phyloP scores from a whole-genome alignment of 2,888 invertebrate genomes.

The Pecten maximus region DNA sequence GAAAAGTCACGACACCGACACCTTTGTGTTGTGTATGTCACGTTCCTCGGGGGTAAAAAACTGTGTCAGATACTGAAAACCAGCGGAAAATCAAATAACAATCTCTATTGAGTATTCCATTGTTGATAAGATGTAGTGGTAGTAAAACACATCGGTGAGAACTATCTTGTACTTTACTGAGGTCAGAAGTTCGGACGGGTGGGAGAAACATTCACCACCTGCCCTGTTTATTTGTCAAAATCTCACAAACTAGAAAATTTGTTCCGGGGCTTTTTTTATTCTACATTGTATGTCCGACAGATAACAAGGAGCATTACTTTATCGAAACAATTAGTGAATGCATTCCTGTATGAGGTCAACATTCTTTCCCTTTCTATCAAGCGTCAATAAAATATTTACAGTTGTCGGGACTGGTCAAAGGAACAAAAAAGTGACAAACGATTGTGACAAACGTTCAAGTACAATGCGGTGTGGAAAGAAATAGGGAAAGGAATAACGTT shows the following conservation, averaged over 20 bases:
- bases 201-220: background rate
- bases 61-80: background rate
- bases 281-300: background rate
- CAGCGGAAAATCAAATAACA: background rate
- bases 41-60: background rate
- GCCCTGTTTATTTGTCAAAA: background rate
- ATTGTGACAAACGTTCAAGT: background rate
- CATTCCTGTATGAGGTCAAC: background rate
- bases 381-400: background rate
- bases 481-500: background rate
- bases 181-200: background rate
- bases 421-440: background rate
- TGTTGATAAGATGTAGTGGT: background rate
- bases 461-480: background rate
- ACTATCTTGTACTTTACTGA: background rate
- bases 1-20: background rate
- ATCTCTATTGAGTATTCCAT: background rate
- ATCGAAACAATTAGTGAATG: background rate
- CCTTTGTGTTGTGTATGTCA: slow-evolving; percentile 22
- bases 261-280: background rate
- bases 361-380: background rate
- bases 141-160: background rate
- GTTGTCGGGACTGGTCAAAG: background rate
- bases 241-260: slow-evolving; percentile 2
- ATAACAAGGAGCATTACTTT: background rate